phyloP scores from a whole-genome alignment of 2,888 invertebrate species.

The Oligia latruncula region DNA sequence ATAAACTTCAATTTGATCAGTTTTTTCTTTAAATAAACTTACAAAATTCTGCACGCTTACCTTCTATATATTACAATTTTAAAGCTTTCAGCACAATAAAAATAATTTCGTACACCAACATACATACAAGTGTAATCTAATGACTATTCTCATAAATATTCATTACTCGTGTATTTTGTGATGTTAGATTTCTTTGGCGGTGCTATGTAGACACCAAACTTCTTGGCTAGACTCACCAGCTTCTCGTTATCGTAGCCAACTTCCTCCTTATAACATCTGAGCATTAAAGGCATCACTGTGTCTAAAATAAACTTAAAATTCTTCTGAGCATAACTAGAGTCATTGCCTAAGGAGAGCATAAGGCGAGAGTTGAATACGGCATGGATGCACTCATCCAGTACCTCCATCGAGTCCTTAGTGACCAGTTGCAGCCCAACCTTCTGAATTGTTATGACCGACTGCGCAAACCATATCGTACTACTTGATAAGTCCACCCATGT shows the following conservation, averaged over 20 bases:
- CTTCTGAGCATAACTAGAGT: slow-evolving; percentile 89
- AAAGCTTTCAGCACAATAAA: slow-evolving; percentile 89
- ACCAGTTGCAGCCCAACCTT: slow-evolving; percentile 94
- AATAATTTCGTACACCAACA: slow-evolving; percentile 83
- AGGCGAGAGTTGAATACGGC: slow-evolving; percentile 94
- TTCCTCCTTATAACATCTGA: slow-evolving; percentile 91
- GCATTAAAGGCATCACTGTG: slow-evolving; percentile 91
- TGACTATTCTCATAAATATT: slow-evolving; percentile 90
- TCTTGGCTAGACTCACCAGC: slow-evolving; percentile 87
- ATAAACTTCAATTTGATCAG: slow-evolving; percentile 88
- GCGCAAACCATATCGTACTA: slow-evolving; percentile 95
- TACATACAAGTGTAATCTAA: slow-evolving; percentile 67
- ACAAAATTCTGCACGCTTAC: slow-evolving; percentile 89
- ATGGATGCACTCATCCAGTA: slow-evolving; percentile 93
- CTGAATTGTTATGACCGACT: slow-evolving; percentile 93
- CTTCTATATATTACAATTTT: slow-evolving; percentile 88
- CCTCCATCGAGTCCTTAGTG: slow-evolving; percentile 93
- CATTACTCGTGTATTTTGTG: slow-evolving; percentile 92
- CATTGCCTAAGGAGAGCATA: slow-evolving; percentile 86
- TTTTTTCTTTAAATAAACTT: slow-evolving; percentile 87
- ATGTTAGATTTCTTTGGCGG: slow-evolving; percentile 91
- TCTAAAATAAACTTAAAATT: slow-evolving; percentile 93
- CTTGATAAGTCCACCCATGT: slow-evolving; percentile 94
- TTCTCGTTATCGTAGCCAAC: slow-evolving; percentile 91
- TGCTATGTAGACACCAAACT: slow-evolving; percentile 88